Evolutionary conservation across 2,797 vertebrate genomes (phyloP), one percentile per base, ranked within the genome.

Genomic region (Zalophus californianus): DNA sequence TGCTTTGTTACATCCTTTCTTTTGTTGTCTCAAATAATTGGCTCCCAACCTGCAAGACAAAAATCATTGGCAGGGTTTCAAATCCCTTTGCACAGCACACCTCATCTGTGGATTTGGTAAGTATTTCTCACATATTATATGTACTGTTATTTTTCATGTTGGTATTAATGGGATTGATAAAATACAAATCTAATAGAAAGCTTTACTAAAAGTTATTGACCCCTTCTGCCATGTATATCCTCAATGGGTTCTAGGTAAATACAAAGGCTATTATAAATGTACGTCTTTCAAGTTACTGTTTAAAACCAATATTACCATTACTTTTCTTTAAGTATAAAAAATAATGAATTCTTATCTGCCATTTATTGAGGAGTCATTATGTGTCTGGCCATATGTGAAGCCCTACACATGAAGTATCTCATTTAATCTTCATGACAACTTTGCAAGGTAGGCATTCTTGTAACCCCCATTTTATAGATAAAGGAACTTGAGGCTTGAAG

Each of bases 261-360:
- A 35, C 23, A 89, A 96, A 86, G 48, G 44, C 23, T 77, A 27
- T 75, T 85, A 70, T 77, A 72, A 84, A 60, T 92, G 35, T 90
- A 6, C 82, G 7, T 11, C 16, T 84, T 95, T 92, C 41, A 80
- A 90, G 88, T 35, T 73, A 44, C 32, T 9, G 29, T 35, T 90
- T 94, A 44, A 93, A 89, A 94, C 54, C 27, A 66, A 21, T 70
- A 90, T 38, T 38, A 35, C 66, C 72, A n/a, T 84, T 72, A 38
- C 3, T 86, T 83, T 83, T 85, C 25, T 84, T 27, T 90, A 78
- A 60, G 23, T 86, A 66, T 29, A 91, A 86, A 86, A 86, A 97
- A 62, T 27, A 62, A 68, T 48, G 12, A 68, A 75, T 91, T 96
- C 58, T 62, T 72, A 48, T 23, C 27, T 78, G 50, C 83, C 6